phyloP scores from a whole-genome alignment of 2,888 invertebrate genomes.

The Eupithecia centaureata region DNA sequence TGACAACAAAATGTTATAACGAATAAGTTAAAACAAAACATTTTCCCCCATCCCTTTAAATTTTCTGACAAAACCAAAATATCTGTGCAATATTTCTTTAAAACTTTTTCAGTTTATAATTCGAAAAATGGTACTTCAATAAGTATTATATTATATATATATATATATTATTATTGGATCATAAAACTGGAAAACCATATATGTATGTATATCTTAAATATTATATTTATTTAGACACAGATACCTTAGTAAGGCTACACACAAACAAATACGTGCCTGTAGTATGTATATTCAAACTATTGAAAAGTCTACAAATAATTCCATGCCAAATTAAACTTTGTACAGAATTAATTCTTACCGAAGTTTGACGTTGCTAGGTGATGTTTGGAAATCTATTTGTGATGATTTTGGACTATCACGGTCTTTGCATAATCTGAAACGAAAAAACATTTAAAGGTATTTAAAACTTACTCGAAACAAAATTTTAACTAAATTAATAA shows the following conservation, averaged over 20 bases:
- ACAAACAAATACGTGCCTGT: background rate
- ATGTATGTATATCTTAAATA: no score
- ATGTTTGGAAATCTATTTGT: slow-evolving; percentile 61
- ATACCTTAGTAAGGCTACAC: background rate
- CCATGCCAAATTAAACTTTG: background rate
- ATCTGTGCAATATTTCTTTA: background rate
- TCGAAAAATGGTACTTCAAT: no score
- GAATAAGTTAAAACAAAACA: background rate
- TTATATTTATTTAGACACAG: no score
- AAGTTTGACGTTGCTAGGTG: slow-evolving; percentile 67
- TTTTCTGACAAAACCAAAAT: background rate
- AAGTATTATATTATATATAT: no score
- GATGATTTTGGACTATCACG: slow-evolving; percentile 70
- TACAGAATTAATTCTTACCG: slow-evolving; percentile 57
- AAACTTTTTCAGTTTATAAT: no score
- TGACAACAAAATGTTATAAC: slow-evolving; percentile 1
- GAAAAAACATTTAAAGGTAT: background rate
- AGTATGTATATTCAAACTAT: background rate
- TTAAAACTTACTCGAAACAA: no score
- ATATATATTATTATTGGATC: no score
- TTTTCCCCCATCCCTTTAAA: background rate
- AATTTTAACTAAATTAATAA: no score
- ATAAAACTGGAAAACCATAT: no score
- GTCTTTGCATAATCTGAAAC: slow-evolving; percentile 74
- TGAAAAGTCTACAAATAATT: background rate